These are phyloP conservation scores for Lucilia cuprina DNA, from an alignment of 1,140 invertebrate genomes.

Conservation along the genomic window DNA sequence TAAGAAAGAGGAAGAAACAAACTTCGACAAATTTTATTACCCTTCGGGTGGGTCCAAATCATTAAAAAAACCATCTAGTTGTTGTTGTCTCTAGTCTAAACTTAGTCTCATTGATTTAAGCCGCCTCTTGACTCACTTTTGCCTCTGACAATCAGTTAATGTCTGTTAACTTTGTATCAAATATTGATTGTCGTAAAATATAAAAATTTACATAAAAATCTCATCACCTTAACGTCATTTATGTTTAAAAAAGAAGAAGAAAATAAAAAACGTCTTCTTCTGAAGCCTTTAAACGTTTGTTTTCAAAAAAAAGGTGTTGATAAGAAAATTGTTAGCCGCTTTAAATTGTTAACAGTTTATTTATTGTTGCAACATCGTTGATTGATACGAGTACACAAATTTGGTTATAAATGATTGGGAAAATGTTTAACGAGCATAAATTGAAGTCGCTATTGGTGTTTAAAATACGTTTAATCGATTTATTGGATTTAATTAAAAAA, in stretches of 20 bases:
- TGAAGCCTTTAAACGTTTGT: neutral
- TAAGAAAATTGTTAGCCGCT: neutral
- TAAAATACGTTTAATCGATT: too few species aligned
- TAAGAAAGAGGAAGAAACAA: neutral
- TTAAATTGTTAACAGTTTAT: neutral
- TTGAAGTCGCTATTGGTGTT: too few species aligned
- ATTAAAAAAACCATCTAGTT: neutral
- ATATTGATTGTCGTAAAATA: neutral
- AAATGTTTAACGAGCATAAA: too few species aligned
- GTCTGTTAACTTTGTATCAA: neutral
- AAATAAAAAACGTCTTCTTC: too few species aligned
- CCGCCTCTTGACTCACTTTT: neutral
- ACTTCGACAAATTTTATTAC: neutral
- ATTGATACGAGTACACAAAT: too few species aligned
- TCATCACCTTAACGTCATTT: neutral
- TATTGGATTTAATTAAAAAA: too few species aligned
- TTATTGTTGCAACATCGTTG: neutral
- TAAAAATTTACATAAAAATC: neutral
- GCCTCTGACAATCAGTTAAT: neutral
- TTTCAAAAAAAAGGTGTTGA: neutral
- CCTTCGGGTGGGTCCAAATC: neutral
- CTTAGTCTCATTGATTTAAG: neutral
- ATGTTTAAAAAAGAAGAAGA: too few species aligned
- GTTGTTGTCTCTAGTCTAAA: neutral
- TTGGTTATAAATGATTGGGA: too few species aligned